Evolutionary conservation across 2,888 invertebrate species (phyloP), one percentile per base, ranked within the genome.

Genomic region (Panorpa germanica): DNA sequence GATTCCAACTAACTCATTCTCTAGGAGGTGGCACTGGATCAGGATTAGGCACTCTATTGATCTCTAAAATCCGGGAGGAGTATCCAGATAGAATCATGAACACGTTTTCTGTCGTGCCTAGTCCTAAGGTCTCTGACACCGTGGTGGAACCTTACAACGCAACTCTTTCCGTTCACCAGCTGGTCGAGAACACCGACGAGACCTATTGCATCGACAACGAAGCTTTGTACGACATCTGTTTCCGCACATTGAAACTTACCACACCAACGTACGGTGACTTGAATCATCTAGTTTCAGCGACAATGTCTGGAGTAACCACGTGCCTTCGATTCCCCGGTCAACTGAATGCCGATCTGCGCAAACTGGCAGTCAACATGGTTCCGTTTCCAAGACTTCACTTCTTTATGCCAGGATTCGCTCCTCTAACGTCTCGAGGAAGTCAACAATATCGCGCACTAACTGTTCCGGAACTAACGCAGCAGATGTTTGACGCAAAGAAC

Each of bases 331-430:
- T 91, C 65, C 91, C 90, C 7, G 91, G 90, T 40, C 90, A 93
- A 57, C 57, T 91, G 42, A 91, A 90, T 55, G 86, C 90, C 23
- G 91, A 91, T 57, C 62, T 93, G 38, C 66, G 91, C 40, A 82
- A 93, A 55, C 58, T 86, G 44, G 85, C 86, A 24, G 86, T 93
- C 33, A 93, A 93, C 65, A 91, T 93, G 91, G 91, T 93, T 17
- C 93, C 93, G 30, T 93, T 93, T 72, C 91, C 91, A 3, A 78
- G 90, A 49, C 68, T 90, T 26, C 88, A 90, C 57, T 88, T 90
- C 67, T 90, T 90, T 60, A 88, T 90, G 81, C 85, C 88, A 28
- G 90, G 90, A 9, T 93, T 93, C 58, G 91, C 91, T 2, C 91
- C 91, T 1, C 62, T 93, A 19, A 90, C 88, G 14, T 82, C 78